phyloP scores from a whole-genome alignment of 2,113 vertebrate species.

The Rhodinocichla rosea region DNA sequence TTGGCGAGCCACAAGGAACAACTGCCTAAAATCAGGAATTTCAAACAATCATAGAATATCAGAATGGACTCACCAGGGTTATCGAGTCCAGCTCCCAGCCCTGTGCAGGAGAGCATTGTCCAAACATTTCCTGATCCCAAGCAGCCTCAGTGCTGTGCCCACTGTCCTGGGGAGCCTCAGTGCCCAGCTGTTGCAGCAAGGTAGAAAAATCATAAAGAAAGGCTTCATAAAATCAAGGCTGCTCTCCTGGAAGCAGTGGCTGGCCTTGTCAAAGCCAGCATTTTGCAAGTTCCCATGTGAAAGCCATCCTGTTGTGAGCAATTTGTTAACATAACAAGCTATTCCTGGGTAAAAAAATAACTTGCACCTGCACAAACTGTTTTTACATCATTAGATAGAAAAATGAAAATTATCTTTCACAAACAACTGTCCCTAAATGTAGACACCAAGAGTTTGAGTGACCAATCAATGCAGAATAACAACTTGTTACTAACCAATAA shows the following conservation, averaged over 20 bases:
- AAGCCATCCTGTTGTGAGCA: not conserved
- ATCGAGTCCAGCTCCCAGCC: not conserved
- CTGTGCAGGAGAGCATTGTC: not conserved
- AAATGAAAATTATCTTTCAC: not conserved
- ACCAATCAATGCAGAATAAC: not conserved
- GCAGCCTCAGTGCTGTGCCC: not conserved
- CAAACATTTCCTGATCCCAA: not conserved
- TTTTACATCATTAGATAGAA: not conserved
- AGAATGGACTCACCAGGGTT: no score
- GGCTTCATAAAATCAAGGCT: not conserved
- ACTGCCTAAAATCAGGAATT: rapidly evolving
- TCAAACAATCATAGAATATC: rapidly evolving
- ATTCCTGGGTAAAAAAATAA: not conserved
- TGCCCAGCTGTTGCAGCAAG: not conserved
- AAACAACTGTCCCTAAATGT: not conserved
- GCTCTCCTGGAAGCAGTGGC: not conserved
- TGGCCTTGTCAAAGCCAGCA: not conserved
- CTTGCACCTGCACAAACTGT: not conserved
- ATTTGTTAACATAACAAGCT: not conserved
- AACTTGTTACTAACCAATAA: not conserved
- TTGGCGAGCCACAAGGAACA: rapidly evolving
- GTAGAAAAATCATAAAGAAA: not conserved
- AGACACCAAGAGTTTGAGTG: not conserved
- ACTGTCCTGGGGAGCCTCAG: not conserved
- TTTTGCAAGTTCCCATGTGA: not conserved